phyloP scores from a whole-genome alignment of 2,888 invertebrate genomes.

The Yponomeuta plumbellus region DNA sequence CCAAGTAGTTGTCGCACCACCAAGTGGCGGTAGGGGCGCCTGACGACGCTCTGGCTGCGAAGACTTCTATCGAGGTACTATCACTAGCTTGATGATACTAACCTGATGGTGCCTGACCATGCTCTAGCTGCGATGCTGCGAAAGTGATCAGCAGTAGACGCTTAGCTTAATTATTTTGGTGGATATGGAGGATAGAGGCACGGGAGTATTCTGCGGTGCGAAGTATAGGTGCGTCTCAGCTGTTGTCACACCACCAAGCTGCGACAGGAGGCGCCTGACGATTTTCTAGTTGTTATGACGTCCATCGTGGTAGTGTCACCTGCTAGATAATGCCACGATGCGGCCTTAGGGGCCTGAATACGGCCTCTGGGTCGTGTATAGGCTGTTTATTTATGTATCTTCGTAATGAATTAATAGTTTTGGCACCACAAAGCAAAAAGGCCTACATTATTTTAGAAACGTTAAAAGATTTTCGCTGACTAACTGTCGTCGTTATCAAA shows the following conservation, averaged over 20 bases:
- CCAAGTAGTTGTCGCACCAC: conserved; percentile 82
- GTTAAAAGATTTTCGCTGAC: too few relatives aligned
- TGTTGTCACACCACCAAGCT: conserved; percentile 77
- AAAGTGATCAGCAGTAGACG: conserved; percentile 81
- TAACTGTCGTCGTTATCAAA: too few relatives aligned
- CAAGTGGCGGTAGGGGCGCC: conserved; percentile 76
- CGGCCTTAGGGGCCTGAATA: conserved; percentile 77
- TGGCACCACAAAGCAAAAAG: too few relatives aligned
- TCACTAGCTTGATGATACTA: too few relatives aligned
- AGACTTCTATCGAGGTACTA: conserved; percentile 86
- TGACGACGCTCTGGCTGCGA: conserved; percentile 79
- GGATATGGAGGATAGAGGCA: too few relatives aligned
- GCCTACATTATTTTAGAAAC: too few relatives aligned
- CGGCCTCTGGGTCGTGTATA: conserved; percentile 31
- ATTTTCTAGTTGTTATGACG: conserved; percentile 82
- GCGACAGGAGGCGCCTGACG: conserved; percentile 76
- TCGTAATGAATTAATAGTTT: too few relatives aligned
- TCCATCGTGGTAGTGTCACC: conserved; percentile 81
- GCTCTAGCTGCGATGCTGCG: conserved; percentile 83
- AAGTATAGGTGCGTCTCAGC: conserved; percentile 90
- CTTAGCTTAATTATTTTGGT: too few relatives aligned
- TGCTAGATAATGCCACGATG: conserved; percentile 80
- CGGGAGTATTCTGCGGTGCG: not conserved
- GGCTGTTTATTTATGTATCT: too few relatives aligned
- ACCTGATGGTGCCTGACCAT: conserved; percentile 67